A percentile compares a stretch with the other conserved stretches of the same genome.
These are phyloP conservation scores for Leptoteleia sp. DNA, from an alignment of 1,140 invertebrate species.

Conservation along the genomic window DNA sequence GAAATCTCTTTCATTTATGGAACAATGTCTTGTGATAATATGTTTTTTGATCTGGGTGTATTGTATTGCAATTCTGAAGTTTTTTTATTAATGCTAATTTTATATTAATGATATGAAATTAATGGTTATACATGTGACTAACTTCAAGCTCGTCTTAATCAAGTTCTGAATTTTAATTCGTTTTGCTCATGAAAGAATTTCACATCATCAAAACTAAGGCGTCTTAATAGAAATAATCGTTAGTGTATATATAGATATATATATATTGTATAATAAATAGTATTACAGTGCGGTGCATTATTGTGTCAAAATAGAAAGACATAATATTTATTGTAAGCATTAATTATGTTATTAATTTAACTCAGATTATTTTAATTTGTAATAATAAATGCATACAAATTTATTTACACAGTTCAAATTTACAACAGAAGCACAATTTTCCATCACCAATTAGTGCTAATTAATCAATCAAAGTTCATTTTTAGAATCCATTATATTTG, in stretches of 20 bases:
- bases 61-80: slow-evolving; percentile 2
- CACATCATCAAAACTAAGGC: slow-evolving; percentile 46
- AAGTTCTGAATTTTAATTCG: slow-evolving; percentile 33
- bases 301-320: too few relatives aligned
- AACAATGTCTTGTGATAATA: background rate
- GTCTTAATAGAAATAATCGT: too few relatives aligned
- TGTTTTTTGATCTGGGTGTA: slow-evolving; percentile 4
- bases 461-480: slow-evolving; percentile 17
- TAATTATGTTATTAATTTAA: too few relatives aligned
- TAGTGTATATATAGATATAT: too few relatives aligned
- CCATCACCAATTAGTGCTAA: slow-evolving; percentile 1
- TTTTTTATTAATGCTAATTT: background rate
- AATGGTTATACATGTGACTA: slow-evolving; percentile 24
- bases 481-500: slow-evolving; percentile 6
- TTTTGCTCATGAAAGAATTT: slow-evolving; percentile 40
- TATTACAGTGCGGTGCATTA: too few relatives aligned
- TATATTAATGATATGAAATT: slow-evolving; percentile 45
- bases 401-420: too few relatives aligned
- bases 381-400: too few relatives aligned
- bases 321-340: too few relatives aligned
- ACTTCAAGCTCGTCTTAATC: slow-evolving; percentile 32
- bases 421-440: too few relatives aligned
- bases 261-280: too few relatives aligned
- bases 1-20: background rate
- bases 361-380: too few relatives aligned